These are phyloP conservation scores for Ylistrum balloti DNA, from an alignment of 1,140 invertebrate genomes.

Conservation along the genomic window DNA sequence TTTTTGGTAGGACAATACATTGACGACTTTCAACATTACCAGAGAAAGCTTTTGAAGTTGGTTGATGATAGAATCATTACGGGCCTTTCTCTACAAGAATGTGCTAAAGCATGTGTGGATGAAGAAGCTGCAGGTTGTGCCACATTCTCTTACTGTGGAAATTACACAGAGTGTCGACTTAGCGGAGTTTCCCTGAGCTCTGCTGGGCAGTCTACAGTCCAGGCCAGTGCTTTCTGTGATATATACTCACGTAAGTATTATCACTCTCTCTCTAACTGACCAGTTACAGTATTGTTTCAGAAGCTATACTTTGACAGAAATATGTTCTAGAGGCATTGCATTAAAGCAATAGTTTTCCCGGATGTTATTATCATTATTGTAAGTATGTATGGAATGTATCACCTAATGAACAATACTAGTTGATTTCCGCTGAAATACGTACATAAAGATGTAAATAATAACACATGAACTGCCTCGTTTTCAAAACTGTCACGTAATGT, in stretches of 20 bases:
- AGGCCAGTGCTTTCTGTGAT: conserved; percentile 70
- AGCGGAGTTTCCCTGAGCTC: conserved; percentile 62
- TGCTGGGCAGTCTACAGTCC: conserved; percentile 67
- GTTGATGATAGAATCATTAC: conserved; percentile 69
- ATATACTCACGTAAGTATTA: conserved; percentile 71
- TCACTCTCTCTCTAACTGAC: too few relatives aligned
- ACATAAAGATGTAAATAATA: too few relatives aligned
- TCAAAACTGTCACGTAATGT: too few relatives aligned
- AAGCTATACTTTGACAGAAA: too few relatives aligned
- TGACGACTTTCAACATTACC: conserved; percentile 68
- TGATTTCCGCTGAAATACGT: too few relatives aligned
- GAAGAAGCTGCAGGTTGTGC: conserved; percentile 68
- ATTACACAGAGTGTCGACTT: conserved; percentile 69
- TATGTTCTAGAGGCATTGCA: too few relatives aligned
- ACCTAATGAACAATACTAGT: too few relatives aligned
- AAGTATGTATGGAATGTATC: too few relatives aligned
- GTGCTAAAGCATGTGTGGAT: conserved; percentile 75
- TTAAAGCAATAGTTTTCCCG: too few relatives aligned
- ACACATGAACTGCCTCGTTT: too few relatives aligned
- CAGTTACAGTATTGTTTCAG: too few relatives aligned
- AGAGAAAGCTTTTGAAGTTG: conserved; percentile 59
- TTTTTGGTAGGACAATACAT: conserved; percentile 70
- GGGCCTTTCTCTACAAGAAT: conserved; percentile 67
- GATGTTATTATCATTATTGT: too few relatives aligned
- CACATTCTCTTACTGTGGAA: conserved; percentile 76